Base-by-base conservation (phyloP, 92 coral and sea anemone species). In the Palythoa caribaeorum region DNA sequence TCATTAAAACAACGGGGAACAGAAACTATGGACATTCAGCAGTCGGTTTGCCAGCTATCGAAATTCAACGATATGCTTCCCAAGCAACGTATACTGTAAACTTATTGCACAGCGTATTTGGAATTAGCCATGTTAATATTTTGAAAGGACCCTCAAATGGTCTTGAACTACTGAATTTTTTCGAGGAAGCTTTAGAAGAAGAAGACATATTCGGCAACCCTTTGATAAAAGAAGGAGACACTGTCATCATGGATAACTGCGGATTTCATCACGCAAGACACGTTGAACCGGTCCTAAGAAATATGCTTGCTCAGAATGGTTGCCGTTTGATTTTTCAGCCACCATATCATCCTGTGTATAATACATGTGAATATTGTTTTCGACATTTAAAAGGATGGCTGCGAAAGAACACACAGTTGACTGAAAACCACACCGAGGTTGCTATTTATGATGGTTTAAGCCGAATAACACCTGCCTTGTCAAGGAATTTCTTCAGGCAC, bases 111-210 rank as follows among this genome's bases (percentile, higher is more conserved):
- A 90, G 90, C 50, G 55, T 90, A 75, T 90, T 90, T 87, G 90
- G 88, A 73, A 62, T 83, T 6, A 72, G 83, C 72, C 40, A 91
- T 81, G 76, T 69, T 52, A 87, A 83, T 85, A 87, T 87, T 80
- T 76, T 91, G 38, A 88, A 87, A 36, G 91, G 91, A 13, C 91
- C 91, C 21, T 91, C 91, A 10, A 91, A 91, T 71, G 91, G 88
- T 1, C 52, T 91, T 3, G 93, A 91, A 75, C 87, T 87, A 90
- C 74, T 91, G n/a, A 80, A 91, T 65, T 91, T 91, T 71, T 87
- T 91, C 66, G 69, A 81, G 51, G 81, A 90, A 68, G 52, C 86
- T 71, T 81, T 85, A 17, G 63, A 77, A 78, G 71, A 69, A n/a
- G 90, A 84, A 17, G 89, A 90, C 28, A 62, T 20, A 52, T 66